Evolutionary conservation across 2,113 vertebrate species (phyloP), one percentile per base, ranked within the genome.

Genomic region (Callopanchax toddi): DNA sequence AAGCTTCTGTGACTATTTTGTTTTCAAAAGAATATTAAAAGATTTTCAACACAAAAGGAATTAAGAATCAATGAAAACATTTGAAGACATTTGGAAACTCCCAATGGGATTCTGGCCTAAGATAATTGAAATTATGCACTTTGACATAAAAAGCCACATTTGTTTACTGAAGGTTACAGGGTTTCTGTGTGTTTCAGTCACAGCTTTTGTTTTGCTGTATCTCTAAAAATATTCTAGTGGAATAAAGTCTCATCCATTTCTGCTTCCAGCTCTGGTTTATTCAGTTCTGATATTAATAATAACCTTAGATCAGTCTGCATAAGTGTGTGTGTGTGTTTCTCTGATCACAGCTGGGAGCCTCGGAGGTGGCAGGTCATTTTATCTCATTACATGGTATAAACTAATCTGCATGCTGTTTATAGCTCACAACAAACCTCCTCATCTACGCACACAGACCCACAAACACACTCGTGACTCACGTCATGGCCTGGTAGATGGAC

Each of bases 401-500:
- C 55, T 63, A 52, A 82, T 87, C 60, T 76, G 54, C 26, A 66
- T 71, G 23, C 49, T 69, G 58, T 71, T 82, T 84, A 83, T 72
- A 81, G 77, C 45, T 81, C 21, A 67, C 46, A 32, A 44, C 45
- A 32, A 6, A 32, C 29, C 6, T n/a, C n/a, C n/a, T n/a, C n/a
- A n/a, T n/a, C n/a, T n/a, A n/a, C n/a, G n/a, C 18, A 5, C 49
- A 32, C 55, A 52, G 45, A 62, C 43, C 44, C 45, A 59, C 8
- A 58, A 42, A 63, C 62, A 44, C 36, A 46, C 42, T 58, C 50
- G 18, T 13, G n/a, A 12, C 96, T 95, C 91, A 99, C 97, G 94
- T 98, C 97, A 99, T 99, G 81, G 97, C 97, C 82, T 99, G 97
- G 86, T 98, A 99, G 83, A 99, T 99, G 18, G 93, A 95, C 71